phyloP scores from a whole-genome alignment of 2,113 vertebrate species.

The Bambusicola thoracicus region DNA sequence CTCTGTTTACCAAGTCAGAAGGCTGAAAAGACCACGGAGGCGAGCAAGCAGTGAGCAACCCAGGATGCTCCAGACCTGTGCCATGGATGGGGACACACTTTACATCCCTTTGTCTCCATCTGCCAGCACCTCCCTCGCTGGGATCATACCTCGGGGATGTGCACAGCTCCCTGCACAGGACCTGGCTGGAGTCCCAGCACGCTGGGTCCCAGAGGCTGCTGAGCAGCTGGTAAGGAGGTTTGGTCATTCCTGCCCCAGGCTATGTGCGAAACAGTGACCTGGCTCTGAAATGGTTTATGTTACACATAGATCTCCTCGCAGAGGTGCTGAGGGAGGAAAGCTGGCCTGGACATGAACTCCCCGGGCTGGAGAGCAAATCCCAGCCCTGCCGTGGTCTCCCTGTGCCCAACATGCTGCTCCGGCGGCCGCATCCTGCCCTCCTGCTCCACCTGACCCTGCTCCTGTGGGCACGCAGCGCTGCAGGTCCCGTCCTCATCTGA shows the following conservation, averaged over 20 bases:
- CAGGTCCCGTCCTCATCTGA: background rate
- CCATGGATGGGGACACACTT: rapidly evolving
- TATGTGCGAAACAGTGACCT: slow-evolving; percentile 58
- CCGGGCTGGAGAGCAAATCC: slow-evolving; percentile 34
- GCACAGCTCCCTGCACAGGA: background rate
- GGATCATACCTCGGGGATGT: background rate
- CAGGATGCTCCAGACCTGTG: background rate
- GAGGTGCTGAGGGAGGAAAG: slow-evolving; percentile 61
- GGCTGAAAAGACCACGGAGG: rapidly evolving
- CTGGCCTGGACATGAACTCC: slow-evolving; percentile 57
- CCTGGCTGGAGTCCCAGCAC: slow-evolving; percentile 23
- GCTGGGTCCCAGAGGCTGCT: background rate
- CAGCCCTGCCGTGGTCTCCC: background rate
- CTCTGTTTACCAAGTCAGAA: background rate
- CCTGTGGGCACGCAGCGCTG: background rate
- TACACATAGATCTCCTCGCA: slow-evolving; percentile 51
- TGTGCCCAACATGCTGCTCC: rapidly evolving
- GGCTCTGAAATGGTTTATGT: slow-evolving; percentile 64
- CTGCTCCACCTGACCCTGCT: background rate
- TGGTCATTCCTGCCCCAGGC: slow-evolving; percentile 62
- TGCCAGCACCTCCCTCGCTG: background rate
- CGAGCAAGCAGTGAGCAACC: background rate
- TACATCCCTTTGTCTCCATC: rapidly evolving
- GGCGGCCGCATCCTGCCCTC: rapidly evolving
- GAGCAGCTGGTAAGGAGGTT: slow-evolving; percentile 39